phyloP scores from a whole-genome alignment of 2,113 vertebrate genomes.

The Agapornis roseicollis region DNA sequence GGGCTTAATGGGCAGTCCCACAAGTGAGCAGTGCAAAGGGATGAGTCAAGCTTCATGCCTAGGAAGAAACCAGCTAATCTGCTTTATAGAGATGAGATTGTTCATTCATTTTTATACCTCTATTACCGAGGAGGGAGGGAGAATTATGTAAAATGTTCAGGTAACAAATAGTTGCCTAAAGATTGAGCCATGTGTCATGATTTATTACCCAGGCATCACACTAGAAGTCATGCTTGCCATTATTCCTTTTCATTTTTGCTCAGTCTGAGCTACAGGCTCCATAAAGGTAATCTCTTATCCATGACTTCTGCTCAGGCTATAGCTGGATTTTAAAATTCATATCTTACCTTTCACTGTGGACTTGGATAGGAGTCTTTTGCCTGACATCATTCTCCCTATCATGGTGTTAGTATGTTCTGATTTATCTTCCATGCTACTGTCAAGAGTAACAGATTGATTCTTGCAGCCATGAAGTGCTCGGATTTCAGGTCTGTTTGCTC shows the following conservation, averaged over 20 bases:
- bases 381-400: neutral
- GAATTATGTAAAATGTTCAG: neutral
- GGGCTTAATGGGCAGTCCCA: neutral
- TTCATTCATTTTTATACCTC: neutral
- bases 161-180: neutral
- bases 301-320: neutral
- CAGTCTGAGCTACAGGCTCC: neutral
- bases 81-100: neutral
- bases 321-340: neutral
- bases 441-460: neutral
- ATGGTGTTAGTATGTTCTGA: neutral
- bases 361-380: neutral
- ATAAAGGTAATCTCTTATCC: neutral
- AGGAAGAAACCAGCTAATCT: neutral
- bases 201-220: neutral
- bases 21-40: neutral
- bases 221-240: neutral
- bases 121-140: neutral
- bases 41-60: neutral
- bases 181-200: neutral
- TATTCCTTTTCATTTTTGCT: neutral
- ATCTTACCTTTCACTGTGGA: neutral
- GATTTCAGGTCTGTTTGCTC: constrained; percentile 8
- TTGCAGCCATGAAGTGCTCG: neutral
- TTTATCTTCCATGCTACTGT: neutral